Evolutionary conservation across 2,113 vertebrate species (phyloP), one percentile per base, ranked within the genome.

Genomic region (Xyrauchen texanus): DNA sequence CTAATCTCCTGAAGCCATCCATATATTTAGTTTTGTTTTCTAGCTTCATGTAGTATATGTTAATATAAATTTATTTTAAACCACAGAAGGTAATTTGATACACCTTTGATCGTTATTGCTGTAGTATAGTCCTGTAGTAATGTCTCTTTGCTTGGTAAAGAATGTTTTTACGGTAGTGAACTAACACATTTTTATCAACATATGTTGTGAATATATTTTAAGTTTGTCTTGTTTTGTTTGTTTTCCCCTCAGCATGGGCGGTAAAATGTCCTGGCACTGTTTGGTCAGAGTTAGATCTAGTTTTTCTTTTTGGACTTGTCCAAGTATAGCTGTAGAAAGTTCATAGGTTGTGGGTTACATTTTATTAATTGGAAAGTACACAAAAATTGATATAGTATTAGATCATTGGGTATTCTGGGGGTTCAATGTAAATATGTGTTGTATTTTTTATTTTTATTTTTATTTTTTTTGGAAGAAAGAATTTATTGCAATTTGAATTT

Each of bases 361-460:
- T 63, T 76, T 72, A 82, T 77, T 84, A 57, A 80, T 46, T 47
- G 74, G 61, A 77, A 83, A 81, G 78, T 67, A 81, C 86, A 81
- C 77, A 77, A 87, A 87, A 82, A 77, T 81, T 73, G 65, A 66
- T 63, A 57, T 85, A 85, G 85, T 87, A 86, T 88, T 63, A 84
- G 71, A 80, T 84, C 84, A 15, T 65, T 49, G 77, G 81, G 79
- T 81, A 55, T 60, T 77, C 66, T 86, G 84, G 55, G 87, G n/a
- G 81, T 68, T 78, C 84, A 53, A 57, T 93, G 92, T 93, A 93
- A 88, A 93, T 92, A 92, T n/a, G n/a, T n/a, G n/a, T 83, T 80
- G 87, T 89, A 87, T 89, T 90, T 88, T 86, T 86, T 34, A 1
- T 34, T 34, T 3, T 92, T 91, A 90, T 89, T 91, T 90, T 92